phyloP scores from a whole-genome alignment of 2,888 invertebrate species.

The Euplexia lucipara region DNA sequence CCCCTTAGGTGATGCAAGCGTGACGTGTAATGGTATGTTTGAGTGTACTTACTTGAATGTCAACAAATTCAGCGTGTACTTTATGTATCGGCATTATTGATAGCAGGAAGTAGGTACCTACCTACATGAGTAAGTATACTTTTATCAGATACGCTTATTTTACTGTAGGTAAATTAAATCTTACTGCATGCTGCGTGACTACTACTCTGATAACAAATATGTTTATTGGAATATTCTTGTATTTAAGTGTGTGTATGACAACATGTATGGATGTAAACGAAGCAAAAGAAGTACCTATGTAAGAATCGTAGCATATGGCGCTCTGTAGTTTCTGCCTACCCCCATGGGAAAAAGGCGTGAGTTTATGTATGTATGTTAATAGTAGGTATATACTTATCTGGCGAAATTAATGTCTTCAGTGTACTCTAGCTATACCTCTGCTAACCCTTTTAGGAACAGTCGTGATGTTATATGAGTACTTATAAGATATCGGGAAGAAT shows the following conservation, averaged over 20 bases:
- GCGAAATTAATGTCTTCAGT: no score
- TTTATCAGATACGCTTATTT: slow-evolving; percentile 51
- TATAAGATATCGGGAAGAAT: background rate
- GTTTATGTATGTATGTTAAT: no score
- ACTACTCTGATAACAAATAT: background rate
- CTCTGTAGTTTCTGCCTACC: no score
- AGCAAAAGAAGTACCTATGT: no score
- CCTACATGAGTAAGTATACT: slow-evolving; percentile 1
- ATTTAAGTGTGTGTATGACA: no score
- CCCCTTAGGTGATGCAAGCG: background rate
- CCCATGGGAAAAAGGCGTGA: no score
- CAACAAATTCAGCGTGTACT: slow-evolving; percentile 68
- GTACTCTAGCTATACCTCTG: no score
- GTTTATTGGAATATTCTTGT: background rate
- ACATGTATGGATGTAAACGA: no score
- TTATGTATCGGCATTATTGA: slow-evolving; percentile 48
- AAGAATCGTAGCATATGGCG: no score
- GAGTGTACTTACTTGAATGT: slow-evolving; percentile 70
- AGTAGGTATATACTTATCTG: no score
- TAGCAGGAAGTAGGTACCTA: slow-evolving; percentile 1
- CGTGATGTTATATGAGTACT: no score
- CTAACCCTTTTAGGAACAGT: no score
- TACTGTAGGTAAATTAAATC: slow-evolving; percentile 34
- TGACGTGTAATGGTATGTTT: background rate
- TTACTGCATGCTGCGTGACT: background rate